Evolutionary conservation across 2,113 vertebrate species (phyloP).

Genomic region (Catharus bicknelli): DNA sequence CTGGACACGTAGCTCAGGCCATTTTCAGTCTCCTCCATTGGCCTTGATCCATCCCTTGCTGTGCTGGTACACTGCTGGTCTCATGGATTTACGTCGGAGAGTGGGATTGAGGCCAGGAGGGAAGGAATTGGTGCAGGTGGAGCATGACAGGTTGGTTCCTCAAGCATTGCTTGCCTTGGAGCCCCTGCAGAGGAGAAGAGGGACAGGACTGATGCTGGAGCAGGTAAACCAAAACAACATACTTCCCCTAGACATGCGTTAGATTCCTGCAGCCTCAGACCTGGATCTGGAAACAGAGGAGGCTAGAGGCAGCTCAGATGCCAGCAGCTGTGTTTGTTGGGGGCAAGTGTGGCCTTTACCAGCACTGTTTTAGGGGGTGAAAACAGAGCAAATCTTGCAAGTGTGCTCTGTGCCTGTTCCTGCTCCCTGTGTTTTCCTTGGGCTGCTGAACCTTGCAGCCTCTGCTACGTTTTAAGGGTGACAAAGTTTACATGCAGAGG

Average conservation of each 20-base stretch:
- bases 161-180: not conserved
- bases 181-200: not conserved
- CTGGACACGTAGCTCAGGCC: not conserved
- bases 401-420: not conserved
- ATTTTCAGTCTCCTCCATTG: not conserved
- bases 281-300: not conserved
- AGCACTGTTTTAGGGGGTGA: not conserved
- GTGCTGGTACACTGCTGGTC: not conserved
- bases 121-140: not conserved
- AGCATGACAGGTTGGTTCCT: not conserved
- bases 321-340: not conserved
- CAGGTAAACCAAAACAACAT: not conserved
- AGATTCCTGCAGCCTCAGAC: not conserved
- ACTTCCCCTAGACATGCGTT: not conserved
- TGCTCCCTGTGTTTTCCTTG: not conserved
- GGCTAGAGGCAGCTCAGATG: not conserved
- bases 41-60: not conserved
- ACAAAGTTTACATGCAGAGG: conserved; percentile 1
- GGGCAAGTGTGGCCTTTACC: not conserved
- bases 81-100: accelerated
- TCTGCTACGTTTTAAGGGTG: conserved; percentile 4
- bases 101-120: not conserved
- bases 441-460: not conserved
- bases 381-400: not conserved
- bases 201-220: not conserved